A percentile compares a stretch with the other conserved stretches of the same genome.
Evolutionary conservation across 2,888 invertebrate species (phyloP).

Genomic region (Myathropa florea): DNA sequence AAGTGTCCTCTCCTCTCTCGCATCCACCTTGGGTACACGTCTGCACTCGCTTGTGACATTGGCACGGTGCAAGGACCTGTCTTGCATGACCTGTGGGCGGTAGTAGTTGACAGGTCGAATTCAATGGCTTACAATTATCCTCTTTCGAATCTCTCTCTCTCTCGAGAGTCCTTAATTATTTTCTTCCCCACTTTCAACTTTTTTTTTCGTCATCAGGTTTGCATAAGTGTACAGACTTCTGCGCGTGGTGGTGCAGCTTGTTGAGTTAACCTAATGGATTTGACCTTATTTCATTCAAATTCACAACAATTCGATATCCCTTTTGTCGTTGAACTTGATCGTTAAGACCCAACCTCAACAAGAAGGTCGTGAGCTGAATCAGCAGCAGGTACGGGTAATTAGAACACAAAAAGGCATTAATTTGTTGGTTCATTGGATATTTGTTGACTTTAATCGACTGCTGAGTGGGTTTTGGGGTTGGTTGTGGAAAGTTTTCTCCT

Average conservation of each 20-base stretch:
- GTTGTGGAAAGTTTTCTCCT: background rate
- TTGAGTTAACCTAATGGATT: constrained; percentile 60
- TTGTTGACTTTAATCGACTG: constrained; percentile 23
- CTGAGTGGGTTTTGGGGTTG: background rate
- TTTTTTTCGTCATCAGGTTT: background rate
- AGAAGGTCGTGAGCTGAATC: constrained; percentile 1
- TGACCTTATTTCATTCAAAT: constrained; percentile 57
- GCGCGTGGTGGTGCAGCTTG: constrained; percentile 24
- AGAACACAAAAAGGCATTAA: constrained; percentile 13
- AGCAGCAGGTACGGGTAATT: constrained; percentile 37
- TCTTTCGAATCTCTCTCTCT: constrained; percentile 18
- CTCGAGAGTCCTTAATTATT: constrained; percentile 40
- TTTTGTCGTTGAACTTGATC: constrained; percentile 60
- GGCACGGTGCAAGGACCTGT: constrained; percentile 53
- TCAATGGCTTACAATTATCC: constrained; percentile 57
- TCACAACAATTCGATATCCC: constrained; percentile 42
- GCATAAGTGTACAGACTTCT: background rate
- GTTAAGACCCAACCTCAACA: background rate
- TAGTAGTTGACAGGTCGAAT: constrained; percentile 54
- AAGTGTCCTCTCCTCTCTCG: background rate
- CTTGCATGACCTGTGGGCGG: background rate
- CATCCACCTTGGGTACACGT: background rate
- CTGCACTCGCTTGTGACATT: constrained; percentile 16
- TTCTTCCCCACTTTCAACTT: background rate
- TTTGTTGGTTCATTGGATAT: constrained; percentile 33